Percentiles rank a stretch among this genome's conserved stretches.
Conservation (phyloP, 2,888 invertebrate species). For the Palloptera scutellata region DNA sequence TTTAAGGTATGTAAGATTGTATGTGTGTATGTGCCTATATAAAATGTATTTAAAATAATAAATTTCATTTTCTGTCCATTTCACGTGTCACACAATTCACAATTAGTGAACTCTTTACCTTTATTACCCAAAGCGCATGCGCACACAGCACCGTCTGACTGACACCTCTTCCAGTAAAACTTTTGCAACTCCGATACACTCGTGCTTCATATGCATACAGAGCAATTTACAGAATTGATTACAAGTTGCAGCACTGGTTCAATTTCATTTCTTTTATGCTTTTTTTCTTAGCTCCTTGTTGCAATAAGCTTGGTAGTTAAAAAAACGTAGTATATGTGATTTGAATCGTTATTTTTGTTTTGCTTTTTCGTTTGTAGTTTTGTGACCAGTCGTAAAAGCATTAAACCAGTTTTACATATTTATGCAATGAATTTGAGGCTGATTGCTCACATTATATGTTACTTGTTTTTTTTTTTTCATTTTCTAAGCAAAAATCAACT, state of each 20-base stretch:
- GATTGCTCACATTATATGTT: constrained; percentile 59
- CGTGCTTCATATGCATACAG: too few species aligned
- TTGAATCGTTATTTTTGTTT: neutral
- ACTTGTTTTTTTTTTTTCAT: constrained; percentile 36
- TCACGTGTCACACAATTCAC: constrained; percentile 53
- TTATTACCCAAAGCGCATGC: too few species aligned
- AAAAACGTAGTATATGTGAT: too few species aligned
- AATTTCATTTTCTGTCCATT: constrained; percentile 25
- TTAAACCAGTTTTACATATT: constrained; percentile 43
- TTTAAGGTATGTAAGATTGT: neutral
- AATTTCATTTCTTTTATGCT: too few species aligned
- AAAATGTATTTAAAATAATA: constrained; percentile 13
- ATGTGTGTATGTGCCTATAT: constrained; percentile 5
- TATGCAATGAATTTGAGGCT: constrained; percentile 55
- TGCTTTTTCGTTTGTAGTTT: neutral
- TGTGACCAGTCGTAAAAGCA: constrained; percentile 17
- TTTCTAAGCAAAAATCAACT: constrained; percentile 10
- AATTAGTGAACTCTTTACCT: constrained; percentile 41
- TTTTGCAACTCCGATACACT: too few species aligned
- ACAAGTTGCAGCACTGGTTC: too few species aligned
- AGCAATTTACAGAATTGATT: too few species aligned
- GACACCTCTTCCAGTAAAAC: too few species aligned
- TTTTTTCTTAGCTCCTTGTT: too few species aligned
- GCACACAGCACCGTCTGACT: too few species aligned
- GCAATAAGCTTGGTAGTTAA: too few species aligned